phyloP scores from a whole-genome alignment of 2,113 vertebrate species.

The Coturnix japonica region DNA sequence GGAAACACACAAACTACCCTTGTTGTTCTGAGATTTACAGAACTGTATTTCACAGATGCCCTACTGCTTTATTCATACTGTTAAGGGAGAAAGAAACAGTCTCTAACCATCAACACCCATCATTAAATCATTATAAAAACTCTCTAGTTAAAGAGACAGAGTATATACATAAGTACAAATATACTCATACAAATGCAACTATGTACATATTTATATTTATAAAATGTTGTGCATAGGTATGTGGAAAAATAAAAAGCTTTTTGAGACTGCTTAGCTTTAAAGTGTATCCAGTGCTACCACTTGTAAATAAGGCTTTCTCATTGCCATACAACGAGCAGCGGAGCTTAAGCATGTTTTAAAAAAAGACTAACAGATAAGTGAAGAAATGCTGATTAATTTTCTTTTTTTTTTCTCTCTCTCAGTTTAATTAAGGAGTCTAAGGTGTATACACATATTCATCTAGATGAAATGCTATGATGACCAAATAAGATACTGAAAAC shows the following conservation, averaged over 20 bases:
- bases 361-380: neutral
- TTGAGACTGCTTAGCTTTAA: neutral
- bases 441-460: too few relatives aligned
- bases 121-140: constrained; percentile 70
- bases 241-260: neutral
- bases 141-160: constrained; percentile 52
- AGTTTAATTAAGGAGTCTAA: too few relatives aligned
- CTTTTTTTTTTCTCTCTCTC: too few relatives aligned
- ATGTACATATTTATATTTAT: neutral
- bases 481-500: too few relatives aligned
- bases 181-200: neutral
- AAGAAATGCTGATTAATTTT: neutral
- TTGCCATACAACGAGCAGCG: neutral
- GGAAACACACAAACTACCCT: constrained; percentile 67
- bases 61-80: constrained; percentile 74
- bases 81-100: constrained; percentile 62
- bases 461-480: too few relatives aligned
- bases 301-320: neutral
- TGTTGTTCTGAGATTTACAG: constrained; percentile 71
- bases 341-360: too few relatives aligned
- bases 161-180: neutral
- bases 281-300: neutral
- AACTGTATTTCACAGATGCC: constrained; percentile 62
- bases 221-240: neutral
- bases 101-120: constrained; percentile 66